Evolutionary conservation across 2,888 invertebrate species (phyloP).

Genomic region (Drosophila kambysellisi): DNA sequence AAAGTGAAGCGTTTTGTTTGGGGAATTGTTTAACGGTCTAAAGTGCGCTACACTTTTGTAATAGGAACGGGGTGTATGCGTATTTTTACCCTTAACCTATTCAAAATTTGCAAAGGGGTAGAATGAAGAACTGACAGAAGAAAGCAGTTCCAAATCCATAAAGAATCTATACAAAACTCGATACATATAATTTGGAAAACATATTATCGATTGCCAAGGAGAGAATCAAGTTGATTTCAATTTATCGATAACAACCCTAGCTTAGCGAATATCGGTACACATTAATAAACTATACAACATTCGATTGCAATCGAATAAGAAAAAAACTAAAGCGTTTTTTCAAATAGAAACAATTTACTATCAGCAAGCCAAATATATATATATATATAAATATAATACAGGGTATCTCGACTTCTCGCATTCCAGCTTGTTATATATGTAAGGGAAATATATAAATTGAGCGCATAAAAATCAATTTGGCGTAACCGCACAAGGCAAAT

Average conservation of each 20-base stretch:
- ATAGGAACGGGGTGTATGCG: conserved; percentile 17
- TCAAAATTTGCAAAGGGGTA: neutral
- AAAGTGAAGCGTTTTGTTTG: conserved; percentile 22
- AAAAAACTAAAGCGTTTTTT: neutral
- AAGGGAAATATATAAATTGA: conserved; percentile 70
- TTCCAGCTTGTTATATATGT: conserved; percentile 3
- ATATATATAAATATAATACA: neutral
- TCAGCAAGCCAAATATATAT: neutral
- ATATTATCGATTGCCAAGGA: neutral
- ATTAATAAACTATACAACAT: neutral
- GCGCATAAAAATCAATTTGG: conserved; percentile 79
- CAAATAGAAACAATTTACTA: neutral
- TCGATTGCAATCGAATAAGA: neutral
- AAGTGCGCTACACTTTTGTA: conserved; percentile 44
- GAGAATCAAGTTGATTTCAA: neutral
- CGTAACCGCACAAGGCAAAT: conserved; percentile 76
- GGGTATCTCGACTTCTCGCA: neutral
- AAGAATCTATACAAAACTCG: neutral
- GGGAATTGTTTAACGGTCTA: conserved; percentile 28
- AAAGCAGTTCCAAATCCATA: neutral
- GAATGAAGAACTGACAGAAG: neutral
- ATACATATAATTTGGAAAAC: neutral
- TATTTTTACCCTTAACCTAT: neutral
- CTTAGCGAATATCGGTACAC: neutral
- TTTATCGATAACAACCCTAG: neutral